Base-by-base conservation (phyloP, 2,888 invertebrate species). In the Tricholauxania praeusta region DNA sequence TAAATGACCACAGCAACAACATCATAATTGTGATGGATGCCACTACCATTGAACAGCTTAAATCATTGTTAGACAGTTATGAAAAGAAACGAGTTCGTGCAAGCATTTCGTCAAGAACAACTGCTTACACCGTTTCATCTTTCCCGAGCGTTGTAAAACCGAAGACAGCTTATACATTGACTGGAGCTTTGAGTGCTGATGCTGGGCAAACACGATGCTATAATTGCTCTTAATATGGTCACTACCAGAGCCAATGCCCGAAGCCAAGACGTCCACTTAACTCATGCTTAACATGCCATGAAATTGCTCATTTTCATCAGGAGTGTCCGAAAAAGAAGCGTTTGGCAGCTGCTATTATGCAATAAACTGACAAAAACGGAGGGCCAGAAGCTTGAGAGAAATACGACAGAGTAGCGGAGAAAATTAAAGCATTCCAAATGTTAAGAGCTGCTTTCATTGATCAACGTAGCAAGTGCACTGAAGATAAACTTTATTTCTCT, bases 1-100 rank as follows among this genome's bases (percentile, higher is more conserved):
- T 76, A 7, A 55, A 72, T n/a, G 64, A 72, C 52, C 60, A 48
- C 19, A 67, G 52, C 17, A 65, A 71, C 76, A 75, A 79, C 71
- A 59, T 52, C 15, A 52, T 49, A 17, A 59, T 64, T n/a, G 49
- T 76, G 10, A 52, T 60, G 53, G 55, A 64, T 6, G 71, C 71
- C n/a, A 72, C 47, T 2, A 66, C 64, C 51, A 49, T 76, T 12
- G 28, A 19, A 10, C 51, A 71, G 28, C 19, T 74, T 51, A 72
- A 64, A 59, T 15, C 32, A 10, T 57, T 60, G 8, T 14, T 74
- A 49, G 52, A 66, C 14, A 22, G 60, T 12, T 73, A 75, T 17
- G 75, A 75, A 63, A 70, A 77, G 74, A 73, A 53, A 28, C 52
- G 55, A 32, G 22, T 51, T 32, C 17, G 10, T 19, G 8, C 15